Base-by-base conservation (phyloP, 1,140 invertebrate species). In the Lepidotrigona ventralis region DNA sequence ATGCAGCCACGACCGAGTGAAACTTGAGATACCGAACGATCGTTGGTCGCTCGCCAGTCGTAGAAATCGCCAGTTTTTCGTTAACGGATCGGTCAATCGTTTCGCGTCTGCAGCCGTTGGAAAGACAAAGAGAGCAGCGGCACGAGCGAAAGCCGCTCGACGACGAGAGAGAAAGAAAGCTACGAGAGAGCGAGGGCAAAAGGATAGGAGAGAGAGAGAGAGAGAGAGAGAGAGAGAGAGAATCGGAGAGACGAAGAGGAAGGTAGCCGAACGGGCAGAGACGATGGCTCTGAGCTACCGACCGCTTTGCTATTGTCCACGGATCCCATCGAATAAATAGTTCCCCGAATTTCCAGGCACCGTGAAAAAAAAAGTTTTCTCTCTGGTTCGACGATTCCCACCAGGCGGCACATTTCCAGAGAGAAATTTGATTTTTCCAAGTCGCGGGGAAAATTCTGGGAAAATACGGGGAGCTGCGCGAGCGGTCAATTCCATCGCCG, bases 281-380 rank as follows among this genome's bases (percentile, higher is more conserved):
- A 93, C 92, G 92, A 93, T 93, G 92, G 92, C 91, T 92, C 90
- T 83, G 89, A 83, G 86, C 90, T 75, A 85, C 84, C 84, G 82
- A 82, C 92, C 66, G 92, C 54, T 64, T 79, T 90, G 51, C 6
- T 90, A 90, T 92, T 93, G 92, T 91, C 92, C 89, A 66, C 60
- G 82, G 79, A 54, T 53, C 54, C 63, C 29, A 66, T 68, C 77
- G 79, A 81, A 53, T 80, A 64, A 73, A 60, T 60, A 33, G 46
- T 63, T 23, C 19, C 39, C 26, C 68, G 82, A 92, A 90, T 92
- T 93, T 90, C 29, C 9, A 19, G 19, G 17, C 11, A 26, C 69
- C 53, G 60, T 19, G 19, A 66, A 79, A 79, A 88, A 88, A 88
- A 46, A 91, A 91, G 88, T 86, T 88, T 90, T 92, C 26, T 92